A percentile compares a stretch with the other conserved stretches of the same genome.
Evolutionary conservation across 2,888 invertebrate species (phyloP).

Genomic region (Abrostola triplasia): DNA sequence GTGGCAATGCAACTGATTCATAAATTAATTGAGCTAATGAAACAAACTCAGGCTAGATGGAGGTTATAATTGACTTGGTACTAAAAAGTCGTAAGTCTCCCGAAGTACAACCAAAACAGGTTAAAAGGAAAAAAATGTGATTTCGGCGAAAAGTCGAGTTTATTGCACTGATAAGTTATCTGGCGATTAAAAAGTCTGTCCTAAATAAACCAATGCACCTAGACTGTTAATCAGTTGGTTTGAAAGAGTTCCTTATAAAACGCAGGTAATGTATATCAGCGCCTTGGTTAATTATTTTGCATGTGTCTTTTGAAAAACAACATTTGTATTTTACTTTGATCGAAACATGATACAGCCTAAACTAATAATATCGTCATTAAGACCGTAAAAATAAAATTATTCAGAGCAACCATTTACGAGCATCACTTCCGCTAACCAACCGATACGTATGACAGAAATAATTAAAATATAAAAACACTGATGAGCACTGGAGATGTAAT

Average conservation of each 20-base stretch:
- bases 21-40: conserved; percentile 41
- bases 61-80: conserved; percentile 5
- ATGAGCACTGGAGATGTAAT: conserved; percentile 50
- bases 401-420: conserved; percentile 44
- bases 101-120: too few relatives aligned
- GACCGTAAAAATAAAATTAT: conserved; percentile 33
- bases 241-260: too few relatives aligned
- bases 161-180: too few relatives aligned
- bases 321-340: conserved; percentile 8
- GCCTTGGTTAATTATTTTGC: too few relatives aligned
- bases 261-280: too few relatives aligned
- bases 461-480: conserved; percentile 39
- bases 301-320: too few relatives aligned
- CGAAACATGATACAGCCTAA: conserved; percentile 27
- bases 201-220: too few relatives aligned
- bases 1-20: conserved; percentile 43
- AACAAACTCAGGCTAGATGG: conserved; percentile 16
- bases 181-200: too few relatives aligned
- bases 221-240: too few relatives aligned
- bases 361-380: conserved; percentile 20
- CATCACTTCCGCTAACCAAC: conserved; percentile 45
- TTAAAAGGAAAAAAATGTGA: too few relatives aligned
- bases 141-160: too few relatives aligned
- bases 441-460: conserved; percentile 39
- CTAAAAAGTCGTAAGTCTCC: too few relatives aligned